Evolutionary conservation across 2,113 vertebrate species (phyloP).

Genomic region (Pholis gunnellus): DNA sequence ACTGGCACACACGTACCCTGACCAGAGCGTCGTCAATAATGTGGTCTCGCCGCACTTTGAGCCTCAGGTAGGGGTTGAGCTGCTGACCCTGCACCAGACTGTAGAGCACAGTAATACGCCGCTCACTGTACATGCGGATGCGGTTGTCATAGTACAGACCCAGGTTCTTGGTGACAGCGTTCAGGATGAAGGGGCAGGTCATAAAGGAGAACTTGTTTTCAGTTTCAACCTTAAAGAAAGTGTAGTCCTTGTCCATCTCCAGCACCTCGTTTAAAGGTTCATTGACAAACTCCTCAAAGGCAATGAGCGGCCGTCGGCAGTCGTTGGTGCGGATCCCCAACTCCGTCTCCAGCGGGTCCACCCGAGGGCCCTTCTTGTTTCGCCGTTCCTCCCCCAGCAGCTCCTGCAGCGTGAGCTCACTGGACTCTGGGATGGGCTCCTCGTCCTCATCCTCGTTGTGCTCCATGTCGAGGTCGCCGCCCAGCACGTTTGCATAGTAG

Average conservation of each 20-base stretch:
- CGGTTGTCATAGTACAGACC: slow-evolving; percentile 99
- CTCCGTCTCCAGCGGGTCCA: slow-evolving; percentile 97
- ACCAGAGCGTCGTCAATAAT: slow-evolving; percentile 98
- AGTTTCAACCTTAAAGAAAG: slow-evolving; percentile 99
- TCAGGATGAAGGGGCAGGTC: slow-evolving; percentile 98
- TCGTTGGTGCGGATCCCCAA: slow-evolving; percentile 95
- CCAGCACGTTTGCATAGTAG: slow-evolving; percentile 98
- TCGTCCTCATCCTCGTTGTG: slow-evolving; percentile 98
- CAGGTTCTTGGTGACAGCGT: slow-evolving; percentile 98
- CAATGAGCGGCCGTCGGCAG: slow-evolving; percentile 94
- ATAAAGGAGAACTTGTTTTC: slow-evolving; percentile 99
- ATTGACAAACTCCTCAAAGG: slow-evolving; percentile 97
- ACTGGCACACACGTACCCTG: slow-evolving; percentile 86
- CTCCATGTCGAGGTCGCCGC: slow-evolving; percentile 93
- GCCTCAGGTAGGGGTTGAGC: slow-evolving; percentile 95
- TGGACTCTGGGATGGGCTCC: slow-evolving; percentile 95
- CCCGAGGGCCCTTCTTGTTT: slow-evolving; percentile 96
- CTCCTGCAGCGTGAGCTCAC: slow-evolving; percentile 96
- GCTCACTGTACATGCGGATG: slow-evolving; percentile 99
- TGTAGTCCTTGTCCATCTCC: slow-evolving; percentile 99
- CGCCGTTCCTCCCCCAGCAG: slow-evolving; percentile 95
- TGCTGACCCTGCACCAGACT: slow-evolving; percentile 98
- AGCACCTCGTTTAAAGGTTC: slow-evolving; percentile 98
- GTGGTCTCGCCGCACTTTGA: slow-evolving; percentile 97
- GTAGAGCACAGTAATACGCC: slow-evolving; percentile 98